phyloP scores from a whole-genome alignment of 2,888 invertebrate species.

The Papilio elwesi region DNA sequence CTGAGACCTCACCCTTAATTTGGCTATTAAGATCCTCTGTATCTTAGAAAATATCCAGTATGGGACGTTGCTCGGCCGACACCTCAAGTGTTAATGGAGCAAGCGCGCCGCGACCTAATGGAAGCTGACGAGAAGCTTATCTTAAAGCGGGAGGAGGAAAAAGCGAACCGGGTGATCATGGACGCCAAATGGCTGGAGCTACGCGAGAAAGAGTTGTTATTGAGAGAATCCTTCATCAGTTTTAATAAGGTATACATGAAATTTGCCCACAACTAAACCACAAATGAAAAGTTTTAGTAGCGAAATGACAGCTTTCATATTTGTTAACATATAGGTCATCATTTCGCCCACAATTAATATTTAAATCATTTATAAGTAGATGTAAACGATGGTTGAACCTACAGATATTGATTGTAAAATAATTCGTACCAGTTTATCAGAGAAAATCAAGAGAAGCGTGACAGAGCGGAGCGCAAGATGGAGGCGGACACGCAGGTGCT shows the following conservation, averaged over 20 bases:
- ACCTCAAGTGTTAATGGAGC: conserved; percentile 82
- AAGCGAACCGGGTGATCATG: conserved; percentile 69
- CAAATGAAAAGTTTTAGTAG: neutral
- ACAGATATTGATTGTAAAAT: neutral
- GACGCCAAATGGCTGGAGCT: conserved; percentile 84
- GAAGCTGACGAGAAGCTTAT: conserved; percentile 78
- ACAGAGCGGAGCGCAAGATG: conserved; percentile 85
- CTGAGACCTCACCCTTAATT: too few species aligned
- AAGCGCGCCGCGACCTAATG: conserved; percentile 79
- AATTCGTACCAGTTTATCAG: conserved; percentile 79
- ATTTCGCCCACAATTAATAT: neutral
- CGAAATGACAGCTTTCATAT: neutral
- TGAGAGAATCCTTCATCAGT: conserved; percentile 85
- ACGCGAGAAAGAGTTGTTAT: conserved; percentile 75
- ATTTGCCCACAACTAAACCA: neutral
- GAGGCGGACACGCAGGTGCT: conserved; percentile 80
- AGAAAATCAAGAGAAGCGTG: conserved; percentile 87
- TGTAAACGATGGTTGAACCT: too few species aligned
- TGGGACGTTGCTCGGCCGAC: conserved; percentile 85
- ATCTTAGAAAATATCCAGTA: conserved; percentile 83
- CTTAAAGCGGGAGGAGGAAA: conserved; percentile 72
- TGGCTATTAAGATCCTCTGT: neutral
- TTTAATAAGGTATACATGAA: conserved; percentile 82
- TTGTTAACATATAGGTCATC: neutral
- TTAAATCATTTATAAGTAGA: neutral